phyloP scores from a whole-genome alignment of 2,113 vertebrate genomes.

The Aix galericulata region DNA sequence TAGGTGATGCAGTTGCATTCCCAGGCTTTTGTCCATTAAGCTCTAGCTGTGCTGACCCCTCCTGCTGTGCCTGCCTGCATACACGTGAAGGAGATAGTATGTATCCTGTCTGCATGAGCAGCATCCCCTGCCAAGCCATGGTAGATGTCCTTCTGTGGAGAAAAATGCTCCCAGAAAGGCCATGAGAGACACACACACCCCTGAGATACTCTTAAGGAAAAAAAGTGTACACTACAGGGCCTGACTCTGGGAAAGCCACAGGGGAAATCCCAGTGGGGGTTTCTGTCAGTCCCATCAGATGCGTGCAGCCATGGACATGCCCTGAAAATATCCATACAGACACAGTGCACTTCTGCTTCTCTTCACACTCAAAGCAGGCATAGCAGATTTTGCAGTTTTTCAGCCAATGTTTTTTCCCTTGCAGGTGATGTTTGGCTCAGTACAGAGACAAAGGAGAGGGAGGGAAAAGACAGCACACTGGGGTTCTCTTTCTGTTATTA shows the following conservation, averaged over 20 bases:
- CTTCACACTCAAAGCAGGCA: not conserved
- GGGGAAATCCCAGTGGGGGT: not conserved
- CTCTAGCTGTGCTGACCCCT: not conserved
- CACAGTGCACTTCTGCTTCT: not conserved
- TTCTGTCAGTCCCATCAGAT: not conserved
- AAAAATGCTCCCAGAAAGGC: not conserved
- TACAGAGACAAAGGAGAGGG: not conserved
- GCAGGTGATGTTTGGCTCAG: not conserved
- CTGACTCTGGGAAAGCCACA: not conserved
- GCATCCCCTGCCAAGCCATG: not conserved
- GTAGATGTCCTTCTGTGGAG: not conserved
- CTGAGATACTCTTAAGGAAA: not conserved
- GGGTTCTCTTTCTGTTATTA: not conserved
- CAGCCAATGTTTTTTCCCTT: not conserved
- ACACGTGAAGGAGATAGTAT: not conserved
- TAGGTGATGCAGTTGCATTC: not conserved
- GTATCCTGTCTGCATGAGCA: not conserved
- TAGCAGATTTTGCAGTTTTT: not conserved
- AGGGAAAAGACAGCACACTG: not conserved
- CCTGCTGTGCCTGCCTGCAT: not conserved
- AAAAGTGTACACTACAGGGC: not conserved
- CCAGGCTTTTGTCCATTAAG: not conserved
- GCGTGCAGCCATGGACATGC: not conserved
- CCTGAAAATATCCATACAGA: not conserved
- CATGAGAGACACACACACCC: rapidly evolving